Evolutionary conservation across 2,113 vertebrate species (phyloP).

Genomic region (Lasiurus cinereus): DNA sequence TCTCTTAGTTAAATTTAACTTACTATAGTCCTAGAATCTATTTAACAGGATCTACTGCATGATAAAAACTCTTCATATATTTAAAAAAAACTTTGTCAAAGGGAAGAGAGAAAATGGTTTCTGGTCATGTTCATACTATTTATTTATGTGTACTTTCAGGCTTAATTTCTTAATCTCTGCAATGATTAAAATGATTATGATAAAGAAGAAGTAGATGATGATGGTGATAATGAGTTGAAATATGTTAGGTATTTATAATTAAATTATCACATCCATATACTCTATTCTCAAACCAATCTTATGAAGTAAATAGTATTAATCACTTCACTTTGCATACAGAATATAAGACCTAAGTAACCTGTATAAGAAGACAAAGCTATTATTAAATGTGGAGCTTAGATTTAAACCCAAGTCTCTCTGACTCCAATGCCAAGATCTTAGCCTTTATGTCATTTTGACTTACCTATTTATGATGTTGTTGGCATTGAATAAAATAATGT

Average conservation of each 20-base stretch:
- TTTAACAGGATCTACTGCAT: background rate
- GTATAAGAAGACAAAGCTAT: background rate
- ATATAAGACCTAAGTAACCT: background rate
- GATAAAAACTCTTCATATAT: constrained; percentile 17
- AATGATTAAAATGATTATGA: constrained; percentile 12
- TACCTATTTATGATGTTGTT: background rate
- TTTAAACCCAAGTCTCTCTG: background rate
- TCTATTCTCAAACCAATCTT: constrained; percentile 17
- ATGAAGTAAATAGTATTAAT: background rate
- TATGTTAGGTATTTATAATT: background rate
- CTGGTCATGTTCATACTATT: background rate
- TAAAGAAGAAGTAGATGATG: background rate
- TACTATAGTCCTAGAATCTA: background rate
- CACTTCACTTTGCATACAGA: background rate
- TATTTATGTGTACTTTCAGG: background rate
- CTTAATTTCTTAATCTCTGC: constrained; percentile 40
- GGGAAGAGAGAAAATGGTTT: background rate
- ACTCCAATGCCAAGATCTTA: background rate
- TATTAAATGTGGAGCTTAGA: background rate
- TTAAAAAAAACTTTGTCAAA: background rate
- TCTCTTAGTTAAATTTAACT: constrained; percentile 48
- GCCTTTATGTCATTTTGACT: background rate
- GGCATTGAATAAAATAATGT: background rate
- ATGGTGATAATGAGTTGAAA: background rate
- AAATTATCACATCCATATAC: background rate